Evolutionary conservation across 2,113 vertebrate genomes (phyloP).

Genomic region (Hydropotes inermis): DNA sequence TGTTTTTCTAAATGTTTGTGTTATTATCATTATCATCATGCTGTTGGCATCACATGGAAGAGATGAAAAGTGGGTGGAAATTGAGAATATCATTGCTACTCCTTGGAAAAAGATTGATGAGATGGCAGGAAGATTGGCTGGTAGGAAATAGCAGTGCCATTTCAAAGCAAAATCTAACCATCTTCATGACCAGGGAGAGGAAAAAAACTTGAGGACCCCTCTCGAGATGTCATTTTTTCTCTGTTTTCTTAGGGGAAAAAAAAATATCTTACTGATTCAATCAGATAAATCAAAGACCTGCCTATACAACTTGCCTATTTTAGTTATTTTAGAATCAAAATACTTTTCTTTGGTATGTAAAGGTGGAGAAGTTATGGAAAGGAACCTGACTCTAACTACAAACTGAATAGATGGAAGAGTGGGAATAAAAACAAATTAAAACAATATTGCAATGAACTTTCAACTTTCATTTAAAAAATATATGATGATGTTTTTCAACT

Average conservation of each 20-base stretch:
- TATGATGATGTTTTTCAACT: conserved; percentile 62
- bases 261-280: background rate
- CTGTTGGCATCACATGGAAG: background rate
- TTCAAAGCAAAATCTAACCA: background rate
- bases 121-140: too few relatives aligned
- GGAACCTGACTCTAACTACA: background rate
- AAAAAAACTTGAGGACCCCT: background rate
- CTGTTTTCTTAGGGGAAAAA: background rate
- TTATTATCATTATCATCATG: background rate
- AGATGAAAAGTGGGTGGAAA: background rate
- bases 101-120: background rate
- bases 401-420: conserved; percentile 29
- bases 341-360: background rate
- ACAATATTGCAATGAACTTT: conserved; percentile 13
- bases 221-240: background rate
- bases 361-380: conserved; percentile 43
- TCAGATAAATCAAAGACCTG: background rate
- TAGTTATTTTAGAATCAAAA: conserved; percentile 49
- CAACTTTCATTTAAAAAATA: conserved; percentile 45
- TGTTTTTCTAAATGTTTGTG: background rate
- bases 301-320: conserved; percentile 13
- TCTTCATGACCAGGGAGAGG: background rate
- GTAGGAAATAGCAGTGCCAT: background rate
- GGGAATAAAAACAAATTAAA: conserved; percentile 63
- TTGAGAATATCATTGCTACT: background rate